Base-by-base conservation (phyloP, 2,113 vertebrate genomes). In the Motacilla tschutschensis region DNA sequence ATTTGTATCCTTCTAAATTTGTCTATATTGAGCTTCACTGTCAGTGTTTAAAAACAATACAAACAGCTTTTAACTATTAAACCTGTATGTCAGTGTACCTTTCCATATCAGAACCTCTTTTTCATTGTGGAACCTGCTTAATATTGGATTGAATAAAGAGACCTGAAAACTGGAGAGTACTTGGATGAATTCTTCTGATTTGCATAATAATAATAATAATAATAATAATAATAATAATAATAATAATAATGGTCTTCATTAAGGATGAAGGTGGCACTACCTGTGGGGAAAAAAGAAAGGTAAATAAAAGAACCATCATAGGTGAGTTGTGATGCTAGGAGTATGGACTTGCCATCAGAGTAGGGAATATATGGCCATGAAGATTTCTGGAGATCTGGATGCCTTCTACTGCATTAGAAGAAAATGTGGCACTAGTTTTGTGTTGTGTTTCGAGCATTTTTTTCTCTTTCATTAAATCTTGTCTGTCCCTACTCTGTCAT, bases 361-460 rank as follows among this genome's bases (percentile, higher is more conserved):
- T 53, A 44, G 25, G 6, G 4, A 51, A 4, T 48, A 33, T 25
- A 18, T 12, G 4, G 3, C 8, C 15, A 48, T 21, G 9, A 14
- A 78, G 38, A 54, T 80, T 85, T 67, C 54, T 69, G 50, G 38
- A 62, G 15, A 26, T 46, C 29, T 81, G 38, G 18, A 46, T 70
- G 8, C 7, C 7, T 76, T 75, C n/a, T 69, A 24, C 14, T 10
- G 20, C 35, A 25, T 38, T 40, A 72, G 29, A 83, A 50, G 18
- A 67, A 86, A 82, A 46, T 1, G 7, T 25, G 26, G 4, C 17
- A 48, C 5, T 26, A 12, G 0, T 35, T 91, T 77, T 66, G 6
- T 71, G 29, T 12, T 57, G 18, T n/a, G 12, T 5, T 69, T 73
- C 0, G 0, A 6, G 0, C 0, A 2, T 5, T 29, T 44, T 51